These are phyloP conservation scores for Tuta absoluta DNA, from an alignment of 2,888 invertebrate genomes.

Conservation along the genomic window DNA sequence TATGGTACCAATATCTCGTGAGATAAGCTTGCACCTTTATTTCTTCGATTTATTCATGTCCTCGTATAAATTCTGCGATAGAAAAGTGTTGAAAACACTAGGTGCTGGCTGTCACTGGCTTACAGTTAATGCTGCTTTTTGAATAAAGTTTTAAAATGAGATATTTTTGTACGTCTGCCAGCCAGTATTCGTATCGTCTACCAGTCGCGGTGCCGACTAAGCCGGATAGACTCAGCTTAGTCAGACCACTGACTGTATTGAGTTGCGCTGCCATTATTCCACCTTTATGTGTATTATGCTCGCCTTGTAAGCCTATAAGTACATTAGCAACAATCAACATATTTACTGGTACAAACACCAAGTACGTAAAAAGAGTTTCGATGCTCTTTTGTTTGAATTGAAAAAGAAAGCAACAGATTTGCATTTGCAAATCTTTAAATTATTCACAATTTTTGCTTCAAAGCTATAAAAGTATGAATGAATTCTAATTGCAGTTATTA, in stretches of 20 bases:
- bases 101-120: constrained; percentile 19
- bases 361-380: not conserved
- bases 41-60: constrained; percentile 76
- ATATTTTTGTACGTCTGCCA: not conserved
- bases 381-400: too few relatives aligned
- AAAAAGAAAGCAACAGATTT: not conserved
- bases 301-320: constrained; percentile 21
- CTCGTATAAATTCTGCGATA: constrained; percentile 67
- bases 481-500: constrained; percentile 10
- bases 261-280: constrained; percentile 29
- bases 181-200: constrained; percentile 33
- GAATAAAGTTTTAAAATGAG: constrained; percentile 15
- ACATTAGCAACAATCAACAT: not conserved
- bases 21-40: constrained; percentile 71
- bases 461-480: constrained; percentile 3
- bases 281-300: constrained; percentile 17
- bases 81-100: constrained; percentile 35
- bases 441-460: constrained; percentile 4
- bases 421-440: not conserved
- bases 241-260: constrained; percentile 32
- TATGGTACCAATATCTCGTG: constrained; percentile 68
- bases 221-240: constrained; percentile 45
- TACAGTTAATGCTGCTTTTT: constrained; percentile 3
- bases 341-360: not conserved
- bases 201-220: constrained; percentile 40